phyloP scores from a whole-genome alignment of 2,113 vertebrate species.

The Myiagra hebetior region DNA sequence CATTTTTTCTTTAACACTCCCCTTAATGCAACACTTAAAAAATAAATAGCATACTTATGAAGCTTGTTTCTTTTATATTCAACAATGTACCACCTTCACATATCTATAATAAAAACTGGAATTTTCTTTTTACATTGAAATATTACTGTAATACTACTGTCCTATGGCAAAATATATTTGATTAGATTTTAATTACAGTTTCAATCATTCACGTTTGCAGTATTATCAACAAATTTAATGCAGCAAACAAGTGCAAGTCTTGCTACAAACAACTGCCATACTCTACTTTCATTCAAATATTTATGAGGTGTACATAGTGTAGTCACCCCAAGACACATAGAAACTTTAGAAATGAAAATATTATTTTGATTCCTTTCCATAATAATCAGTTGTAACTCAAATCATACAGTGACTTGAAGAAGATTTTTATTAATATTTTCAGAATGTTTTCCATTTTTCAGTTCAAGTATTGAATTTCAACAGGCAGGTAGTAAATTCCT shows the following conservation, averaged over 20 bases:
- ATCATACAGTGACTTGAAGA: background rate
- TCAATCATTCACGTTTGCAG: background rate
- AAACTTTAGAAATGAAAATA: background rate
- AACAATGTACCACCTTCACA: background rate
- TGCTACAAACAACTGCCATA: background rate
- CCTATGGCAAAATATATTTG: background rate
- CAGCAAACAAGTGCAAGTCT: background rate
- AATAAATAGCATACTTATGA: background rate
- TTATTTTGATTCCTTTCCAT: background rate
- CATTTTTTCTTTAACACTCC: background rate
- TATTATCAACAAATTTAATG: background rate
- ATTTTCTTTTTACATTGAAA: background rate
- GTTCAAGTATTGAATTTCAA: background rate
- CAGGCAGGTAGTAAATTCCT: background rate
- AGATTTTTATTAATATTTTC: background rate
- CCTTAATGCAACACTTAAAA: background rate
- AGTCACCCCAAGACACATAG: too few relatives aligned
- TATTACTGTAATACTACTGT: background rate
- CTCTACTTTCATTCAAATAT: background rate
- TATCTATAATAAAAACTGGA: background rate
- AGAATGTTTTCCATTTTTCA: background rate
- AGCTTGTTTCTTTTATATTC: background rate
- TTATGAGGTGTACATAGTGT: background rate
- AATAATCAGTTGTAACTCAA: background rate
- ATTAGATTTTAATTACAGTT: background rate